phyloP scores from a whole-genome alignment of 2,888 invertebrate species.

The Epicampocera succincta region DNA sequence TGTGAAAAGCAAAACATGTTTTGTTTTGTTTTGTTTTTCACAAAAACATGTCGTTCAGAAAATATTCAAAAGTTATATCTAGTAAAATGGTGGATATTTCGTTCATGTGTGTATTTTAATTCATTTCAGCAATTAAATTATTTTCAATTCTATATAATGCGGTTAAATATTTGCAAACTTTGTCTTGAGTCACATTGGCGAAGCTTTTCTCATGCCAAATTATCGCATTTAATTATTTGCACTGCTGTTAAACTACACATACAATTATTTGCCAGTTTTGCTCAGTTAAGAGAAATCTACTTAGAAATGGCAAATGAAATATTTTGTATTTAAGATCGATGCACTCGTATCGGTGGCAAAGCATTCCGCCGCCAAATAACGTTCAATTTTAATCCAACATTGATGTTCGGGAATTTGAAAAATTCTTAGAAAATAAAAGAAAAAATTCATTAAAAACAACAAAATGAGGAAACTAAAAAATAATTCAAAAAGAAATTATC shows the following conservation, averaged over 20 bases:
- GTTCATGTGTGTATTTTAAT: too few relatives aligned
- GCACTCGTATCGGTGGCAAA: slow-evolving; percentile 46
- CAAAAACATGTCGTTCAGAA: too few relatives aligned
- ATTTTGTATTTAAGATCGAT: slow-evolving; percentile 46
- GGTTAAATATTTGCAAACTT: slow-evolving; percentile 32
- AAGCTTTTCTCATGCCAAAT: slow-evolving; percentile 27
- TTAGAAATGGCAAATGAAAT: slow-evolving; percentile 48
- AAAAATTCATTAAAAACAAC: slow-evolving; percentile 43
- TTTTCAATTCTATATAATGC: neutral
- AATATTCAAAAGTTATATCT: too few relatives aligned
- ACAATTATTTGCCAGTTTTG: neutral
- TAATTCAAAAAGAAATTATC: slow-evolving; percentile 35
- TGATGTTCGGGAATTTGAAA: slow-evolving; percentile 31
- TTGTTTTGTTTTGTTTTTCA: too few relatives aligned
- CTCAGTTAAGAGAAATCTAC: slow-evolving; percentile 10
- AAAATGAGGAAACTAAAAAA: slow-evolving; percentile 18
- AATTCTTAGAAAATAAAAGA: slow-evolving; percentile 29
- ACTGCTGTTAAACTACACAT: neutral
- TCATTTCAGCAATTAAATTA: too few relatives aligned
- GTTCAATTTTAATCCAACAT: slow-evolving; percentile 25
- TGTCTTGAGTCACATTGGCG: slow-evolving; percentile 7
- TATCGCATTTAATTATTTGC: slow-evolving; percentile 47
- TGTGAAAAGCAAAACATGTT: too few relatives aligned
- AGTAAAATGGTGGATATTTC: too few relatives aligned
- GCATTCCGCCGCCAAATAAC: slow-evolving; percentile 57